Evolutionary conservation across 1,140 invertebrate species (phyloP).

Genomic region (Aphidius ervi): DNA sequence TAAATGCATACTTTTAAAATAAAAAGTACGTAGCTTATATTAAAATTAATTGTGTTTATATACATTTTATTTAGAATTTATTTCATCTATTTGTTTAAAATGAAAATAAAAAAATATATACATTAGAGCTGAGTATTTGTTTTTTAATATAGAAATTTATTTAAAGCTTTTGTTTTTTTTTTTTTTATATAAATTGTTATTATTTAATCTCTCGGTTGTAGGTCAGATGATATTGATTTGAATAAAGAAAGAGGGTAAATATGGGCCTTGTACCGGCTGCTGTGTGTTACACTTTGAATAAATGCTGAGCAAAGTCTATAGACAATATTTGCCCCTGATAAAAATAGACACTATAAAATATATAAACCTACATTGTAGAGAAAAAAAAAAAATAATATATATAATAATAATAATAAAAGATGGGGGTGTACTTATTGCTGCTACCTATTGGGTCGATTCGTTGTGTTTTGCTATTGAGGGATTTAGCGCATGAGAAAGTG

Average conservation of each 20-base stretch:
- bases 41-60: no score
- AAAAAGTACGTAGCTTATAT: no score
- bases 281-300: conserved; percentile 11
- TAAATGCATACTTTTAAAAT: no score
- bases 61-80: no score
- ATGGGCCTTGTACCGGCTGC: not conserved
- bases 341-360: conserved; percentile 13
- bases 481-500: not conserved
- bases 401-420: no score
- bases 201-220: conserved; percentile 18
- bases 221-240: conserved; percentile 26
- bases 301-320: conserved; percentile 13
- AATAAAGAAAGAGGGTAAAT: conserved; percentile 2
- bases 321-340: conserved; percentile 15
- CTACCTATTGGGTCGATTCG: no score
- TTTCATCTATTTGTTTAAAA: conserved; percentile 1
- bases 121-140: no score
- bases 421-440: no score
- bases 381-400: conserved; percentile 4
- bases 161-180: conserved; percentile 5
- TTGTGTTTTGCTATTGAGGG: no score
- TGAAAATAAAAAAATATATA: not conserved
- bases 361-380: not conserved
- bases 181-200: conserved; percentile 10
- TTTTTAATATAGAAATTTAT: not conserved